phyloP scores from a whole-genome alignment of 2,797 vertebrate species.

The Eulemur rubriventer region DNA sequence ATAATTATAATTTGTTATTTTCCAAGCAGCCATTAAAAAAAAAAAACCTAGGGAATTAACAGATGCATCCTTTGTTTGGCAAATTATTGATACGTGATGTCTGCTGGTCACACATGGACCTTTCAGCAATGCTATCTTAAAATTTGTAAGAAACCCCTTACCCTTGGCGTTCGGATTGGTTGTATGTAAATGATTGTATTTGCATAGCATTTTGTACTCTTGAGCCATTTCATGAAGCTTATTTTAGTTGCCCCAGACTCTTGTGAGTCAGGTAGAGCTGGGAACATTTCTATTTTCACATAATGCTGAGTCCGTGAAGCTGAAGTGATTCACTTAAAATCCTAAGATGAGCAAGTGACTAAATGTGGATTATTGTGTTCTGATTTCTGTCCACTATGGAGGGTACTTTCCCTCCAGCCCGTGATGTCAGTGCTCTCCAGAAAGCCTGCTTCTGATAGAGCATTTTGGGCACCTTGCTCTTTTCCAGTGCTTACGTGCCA shows the following conservation, averaged over 20 bases:
- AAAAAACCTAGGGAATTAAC: neutral
- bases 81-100: neutral
- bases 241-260: neutral
- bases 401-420: neutral
- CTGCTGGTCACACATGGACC: too few relatives aligned
- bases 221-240: neutral
- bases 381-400: neutral
- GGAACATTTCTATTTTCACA: neutral
- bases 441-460: neutral
- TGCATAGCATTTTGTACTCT: neutral
- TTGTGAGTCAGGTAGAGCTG: neutral
- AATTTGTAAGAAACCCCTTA: neutral
- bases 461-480: neutral
- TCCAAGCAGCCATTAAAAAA: neutral
- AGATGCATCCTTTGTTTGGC: neutral
- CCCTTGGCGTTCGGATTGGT: neutral
- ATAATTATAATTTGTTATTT: slow-evolving; percentile 46
- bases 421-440: neutral
- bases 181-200: neutral
- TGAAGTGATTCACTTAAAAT: neutral
- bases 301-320: neutral
- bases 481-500: neutral
- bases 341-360: neutral
- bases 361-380: neutral
- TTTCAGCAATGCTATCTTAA: neutral